Evolutionary conservation across 2,113 vertebrate species (phyloP).

Genomic region (Crotalus horridus): DNA sequence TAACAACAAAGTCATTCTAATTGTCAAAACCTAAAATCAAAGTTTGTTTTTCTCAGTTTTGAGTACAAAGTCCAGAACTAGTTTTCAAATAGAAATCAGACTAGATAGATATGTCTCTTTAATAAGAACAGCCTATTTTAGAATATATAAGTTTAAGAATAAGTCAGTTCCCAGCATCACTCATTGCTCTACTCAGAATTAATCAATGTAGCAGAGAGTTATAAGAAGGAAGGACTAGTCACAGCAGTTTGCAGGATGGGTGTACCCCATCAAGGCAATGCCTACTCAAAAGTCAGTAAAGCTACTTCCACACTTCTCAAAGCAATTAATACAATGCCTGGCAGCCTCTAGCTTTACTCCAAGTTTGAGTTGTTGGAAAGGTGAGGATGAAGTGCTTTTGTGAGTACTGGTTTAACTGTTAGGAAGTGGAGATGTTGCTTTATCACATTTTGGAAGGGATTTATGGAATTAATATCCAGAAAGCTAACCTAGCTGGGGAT

Average conservation of each 20-base stretch:
- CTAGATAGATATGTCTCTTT: background rate
- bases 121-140: background rate
- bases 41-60: background rate
- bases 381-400: background rate
- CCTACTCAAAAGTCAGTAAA: background rate
- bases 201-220: background rate
- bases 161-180: background rate
- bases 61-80: background rate
- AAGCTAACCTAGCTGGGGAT: background rate
- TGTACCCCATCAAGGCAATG: background rate
- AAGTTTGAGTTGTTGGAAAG: slow-evolving; percentile 8
- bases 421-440: slow-evolving; percentile 1
- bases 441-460: background rate
- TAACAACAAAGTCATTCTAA: background rate
- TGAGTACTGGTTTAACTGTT: slow-evolving; percentile 11
- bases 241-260: background rate
- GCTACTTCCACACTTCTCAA: background rate
- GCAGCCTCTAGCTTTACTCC: background rate
- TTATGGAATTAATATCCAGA: background rate
- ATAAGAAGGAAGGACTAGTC: background rate
- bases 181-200: background rate
- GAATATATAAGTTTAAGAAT: background rate
- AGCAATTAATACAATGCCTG: background rate
- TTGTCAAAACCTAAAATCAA: background rate
- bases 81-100: background rate